These are phyloP conservation scores for Nysson spinosus DNA, from an alignment of 2,888 invertebrate genomes.

Conservation along the genomic window DNA sequence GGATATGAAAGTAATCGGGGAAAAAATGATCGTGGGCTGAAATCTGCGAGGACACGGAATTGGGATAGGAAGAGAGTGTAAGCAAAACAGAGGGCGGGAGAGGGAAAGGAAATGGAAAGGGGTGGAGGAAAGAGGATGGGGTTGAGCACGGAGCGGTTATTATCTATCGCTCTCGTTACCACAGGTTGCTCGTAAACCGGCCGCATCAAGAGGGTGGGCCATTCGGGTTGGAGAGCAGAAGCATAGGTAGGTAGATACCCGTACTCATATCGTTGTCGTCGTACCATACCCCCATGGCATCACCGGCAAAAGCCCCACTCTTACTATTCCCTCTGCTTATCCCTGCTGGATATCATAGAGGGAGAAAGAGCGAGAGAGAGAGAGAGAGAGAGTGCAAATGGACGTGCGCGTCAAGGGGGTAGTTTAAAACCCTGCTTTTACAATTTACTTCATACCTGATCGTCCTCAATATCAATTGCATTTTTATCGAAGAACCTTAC, in stretches of 20 bases:
- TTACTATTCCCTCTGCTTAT: conserved; percentile 53
- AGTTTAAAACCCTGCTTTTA: conserved; percentile 65
- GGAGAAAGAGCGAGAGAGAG: conserved; percentile 54
- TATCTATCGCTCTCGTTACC: conserved; percentile 78
- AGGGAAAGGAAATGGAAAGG: conserved; percentile 32
- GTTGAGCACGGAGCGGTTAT: conserved; percentile 75
- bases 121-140: no score
- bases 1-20: conserved; percentile 7
- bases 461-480: conserved; percentile 26
- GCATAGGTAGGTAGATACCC: conserved; percentile 69
- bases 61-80: conserved; percentile 10
- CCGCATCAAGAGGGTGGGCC: conserved; percentile 73
- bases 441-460: conserved; percentile 49
- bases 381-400: conserved; percentile 69
- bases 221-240: conserved; percentile 63
- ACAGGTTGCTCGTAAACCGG: conserved; percentile 78
- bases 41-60: conserved; percentile 22
- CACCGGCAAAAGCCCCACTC: conserved; percentile 31
- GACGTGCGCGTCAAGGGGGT: conserved; percentile 69
- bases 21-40: conserved; percentile 1
- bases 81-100: conserved; percentile 25
- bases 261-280: conserved; percentile 66
- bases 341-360: conserved; percentile 65
- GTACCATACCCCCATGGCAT: conserved; percentile 56
- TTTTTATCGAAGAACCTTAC: not conserved